Base-by-base conservation (phyloP, 2,113 vertebrate species). In the Pipra filicauda region DNA sequence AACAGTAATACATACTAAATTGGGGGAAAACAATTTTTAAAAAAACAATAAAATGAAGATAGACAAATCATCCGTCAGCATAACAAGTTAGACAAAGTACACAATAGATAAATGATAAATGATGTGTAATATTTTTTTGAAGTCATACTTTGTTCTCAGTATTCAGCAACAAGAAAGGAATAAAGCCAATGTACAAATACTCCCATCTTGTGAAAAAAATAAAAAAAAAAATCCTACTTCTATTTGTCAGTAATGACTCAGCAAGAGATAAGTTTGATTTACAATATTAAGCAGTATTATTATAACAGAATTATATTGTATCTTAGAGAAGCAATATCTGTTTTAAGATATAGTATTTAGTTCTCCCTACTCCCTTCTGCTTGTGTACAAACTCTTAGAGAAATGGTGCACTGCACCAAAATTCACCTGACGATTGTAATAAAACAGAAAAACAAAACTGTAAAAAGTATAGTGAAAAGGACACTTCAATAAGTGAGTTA, bases 381-480 rank as follows among this genome's bases (percentile, higher is more conserved):
- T 91, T 81, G 33, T 78, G n/a, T 91, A 43, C 67, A 90, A 96
- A 91, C 43, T 88, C 91, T 61, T 84, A 82, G 35, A 91, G 85
- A 95, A 96, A 96, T 88, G 69, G 69, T 84, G 77, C 76, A 96
- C 62, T 94, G 82, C 89, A 77, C 23, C 54, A 95, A 94, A 97
- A 95, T 95, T 96, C 88, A 96, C 64, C 64, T 90, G 88, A 52
- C 54, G 93, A 71, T 80, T 77, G 51, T 95, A 97, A 96, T 88
- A 72, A 92, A 84, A 85, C 94, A 61, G 30, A 88, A 96, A 97
- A 96, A 86, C 49, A 92, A 96, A 95, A 86, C 52, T 62, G 43
- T 93, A 82, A 90, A 95, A 95, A 71, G 89, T 46, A 80, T 43
- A 96, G 69, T 94, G 84, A 95, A 95, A 96, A 69, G 49, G 96